These are phyloP conservation scores for Orthosia gracilis DNA, from an alignment of 2,888 invertebrate species.

Conservation along the genomic window DNA sequence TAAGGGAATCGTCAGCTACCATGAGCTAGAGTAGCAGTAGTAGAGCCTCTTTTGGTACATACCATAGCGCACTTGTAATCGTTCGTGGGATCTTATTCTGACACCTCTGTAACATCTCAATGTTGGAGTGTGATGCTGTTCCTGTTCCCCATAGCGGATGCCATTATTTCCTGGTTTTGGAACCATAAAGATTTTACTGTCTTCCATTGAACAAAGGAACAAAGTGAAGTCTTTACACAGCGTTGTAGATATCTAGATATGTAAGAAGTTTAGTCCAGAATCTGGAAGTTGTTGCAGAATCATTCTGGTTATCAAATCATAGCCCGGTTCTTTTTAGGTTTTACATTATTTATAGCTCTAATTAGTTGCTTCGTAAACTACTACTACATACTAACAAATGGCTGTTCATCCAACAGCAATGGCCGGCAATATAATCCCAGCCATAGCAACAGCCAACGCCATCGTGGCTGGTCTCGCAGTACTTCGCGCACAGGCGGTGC, in stretches of 20 bases:
- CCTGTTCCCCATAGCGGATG: no score
- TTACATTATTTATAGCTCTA: no score
- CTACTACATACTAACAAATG: no score
- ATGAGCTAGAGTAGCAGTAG: no score
- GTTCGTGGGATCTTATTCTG: no score
- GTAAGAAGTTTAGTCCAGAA: not conserved
- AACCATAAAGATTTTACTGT: no score
- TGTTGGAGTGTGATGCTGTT: no score
- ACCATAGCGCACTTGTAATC: no score
- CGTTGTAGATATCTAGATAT: slow-evolving; percentile 4
- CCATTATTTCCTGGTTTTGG: not conserved
- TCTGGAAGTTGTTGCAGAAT: not conserved
- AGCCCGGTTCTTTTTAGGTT: not conserved
- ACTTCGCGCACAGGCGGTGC: slow-evolving; percentile 95
- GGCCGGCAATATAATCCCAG: slow-evolving; percentile 99
- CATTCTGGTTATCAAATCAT: not conserved
- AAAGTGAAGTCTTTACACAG: not conserved
- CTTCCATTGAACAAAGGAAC: not conserved
- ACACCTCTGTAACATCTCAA: no score
- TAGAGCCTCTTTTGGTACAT: no score
- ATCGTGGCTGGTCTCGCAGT: slow-evolving; percentile 99
- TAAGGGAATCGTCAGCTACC: no score
- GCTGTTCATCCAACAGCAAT: slow-evolving; percentile 92
- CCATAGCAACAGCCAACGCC: slow-evolving; percentile 99
- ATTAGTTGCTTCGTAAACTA: not conserved